Evolutionary conservation across 2,888 invertebrate genomes (phyloP).

Genomic region (Drosophila austrosaltans): DNA sequence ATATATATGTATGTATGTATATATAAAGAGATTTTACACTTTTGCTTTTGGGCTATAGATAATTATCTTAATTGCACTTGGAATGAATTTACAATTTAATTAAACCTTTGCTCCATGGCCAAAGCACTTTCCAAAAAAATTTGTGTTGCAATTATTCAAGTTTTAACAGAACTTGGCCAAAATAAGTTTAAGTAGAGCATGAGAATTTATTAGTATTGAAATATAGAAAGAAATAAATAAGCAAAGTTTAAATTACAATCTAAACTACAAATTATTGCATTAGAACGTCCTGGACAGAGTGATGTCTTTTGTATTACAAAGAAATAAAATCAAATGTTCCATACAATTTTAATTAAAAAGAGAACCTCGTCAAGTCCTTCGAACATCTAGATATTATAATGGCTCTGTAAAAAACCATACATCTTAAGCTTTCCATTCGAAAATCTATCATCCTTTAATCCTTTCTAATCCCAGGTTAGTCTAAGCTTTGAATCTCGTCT

Average conservation of each 20-base stretch:
- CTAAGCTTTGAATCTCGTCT: too few relatives aligned
- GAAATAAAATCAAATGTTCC: too few relatives aligned
- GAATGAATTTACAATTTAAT: conserved; percentile 66
- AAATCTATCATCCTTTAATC: too few relatives aligned
- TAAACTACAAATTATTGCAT: background rate
- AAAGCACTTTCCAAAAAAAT: background rate
- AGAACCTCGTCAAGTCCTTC: too few relatives aligned
- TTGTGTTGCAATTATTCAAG: background rate
- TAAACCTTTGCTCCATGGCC: conserved; percentile 43
- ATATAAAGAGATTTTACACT: conserved; percentile 54
- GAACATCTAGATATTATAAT: too few relatives aligned
- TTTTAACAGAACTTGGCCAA: background rate
- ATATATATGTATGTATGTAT: background rate
- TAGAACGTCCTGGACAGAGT: too few relatives aligned
- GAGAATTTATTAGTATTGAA: background rate
- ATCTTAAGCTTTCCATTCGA: too few relatives aligned
- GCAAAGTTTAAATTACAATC: background rate
- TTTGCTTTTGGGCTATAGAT: conserved; percentile 66
- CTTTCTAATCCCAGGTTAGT: too few relatives aligned
- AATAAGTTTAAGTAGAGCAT: conserved; percentile 1
- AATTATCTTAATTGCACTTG: conserved; percentile 80
- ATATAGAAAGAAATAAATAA: background rate
- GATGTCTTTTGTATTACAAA: too few relatives aligned
- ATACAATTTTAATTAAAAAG: too few relatives aligned
- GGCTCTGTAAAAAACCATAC: too few relatives aligned